A percentile compares a stretch with the other conserved stretches of the same genome.
Evolutionary conservation across 2,797 vertebrate genomes (phyloP).

Genomic region (Peromyscus melanophrys): DNA sequence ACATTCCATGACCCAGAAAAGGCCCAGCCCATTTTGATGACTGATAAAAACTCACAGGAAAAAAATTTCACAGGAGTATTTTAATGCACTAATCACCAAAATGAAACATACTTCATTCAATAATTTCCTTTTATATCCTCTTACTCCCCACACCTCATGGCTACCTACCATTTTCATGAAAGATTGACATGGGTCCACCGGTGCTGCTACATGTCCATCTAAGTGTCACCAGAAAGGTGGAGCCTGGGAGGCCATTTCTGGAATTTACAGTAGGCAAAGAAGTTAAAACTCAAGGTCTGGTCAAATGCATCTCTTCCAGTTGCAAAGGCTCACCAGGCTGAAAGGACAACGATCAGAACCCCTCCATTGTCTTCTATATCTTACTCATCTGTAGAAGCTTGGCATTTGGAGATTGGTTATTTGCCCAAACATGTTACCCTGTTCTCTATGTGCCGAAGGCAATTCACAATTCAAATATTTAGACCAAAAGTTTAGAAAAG

Average conservation of each 20-base stretch:
- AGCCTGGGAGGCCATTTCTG: background rate
- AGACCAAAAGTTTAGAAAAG: background rate
- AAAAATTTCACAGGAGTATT: conserved; percentile 35
- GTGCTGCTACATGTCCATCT: background rate
- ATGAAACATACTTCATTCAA: background rate
- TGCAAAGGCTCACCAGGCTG: background rate
- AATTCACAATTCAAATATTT: conserved; percentile 6
- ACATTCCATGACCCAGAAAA: background rate
- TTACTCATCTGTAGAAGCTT: background rate
- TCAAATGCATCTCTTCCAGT: background rate
- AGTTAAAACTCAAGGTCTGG: background rate
- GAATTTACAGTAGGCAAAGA: background rate
- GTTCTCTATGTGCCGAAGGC: background rate
- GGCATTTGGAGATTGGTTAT: background rate
- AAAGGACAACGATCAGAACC: background rate
- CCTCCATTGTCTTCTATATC: background rate
- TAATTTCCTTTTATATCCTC: background rate
- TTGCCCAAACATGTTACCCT: background rate
- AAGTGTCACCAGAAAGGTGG: background rate
- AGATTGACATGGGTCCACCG: background rate
- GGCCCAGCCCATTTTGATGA: background rate
- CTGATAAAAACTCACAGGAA: background rate
- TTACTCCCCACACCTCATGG: background rate
- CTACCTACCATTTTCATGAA: background rate
- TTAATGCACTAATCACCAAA: conserved; percentile 11